Evolutionary conservation across 2,888 invertebrate genomes (phyloP).

Genomic region (Tetragnatha montana): DNA sequence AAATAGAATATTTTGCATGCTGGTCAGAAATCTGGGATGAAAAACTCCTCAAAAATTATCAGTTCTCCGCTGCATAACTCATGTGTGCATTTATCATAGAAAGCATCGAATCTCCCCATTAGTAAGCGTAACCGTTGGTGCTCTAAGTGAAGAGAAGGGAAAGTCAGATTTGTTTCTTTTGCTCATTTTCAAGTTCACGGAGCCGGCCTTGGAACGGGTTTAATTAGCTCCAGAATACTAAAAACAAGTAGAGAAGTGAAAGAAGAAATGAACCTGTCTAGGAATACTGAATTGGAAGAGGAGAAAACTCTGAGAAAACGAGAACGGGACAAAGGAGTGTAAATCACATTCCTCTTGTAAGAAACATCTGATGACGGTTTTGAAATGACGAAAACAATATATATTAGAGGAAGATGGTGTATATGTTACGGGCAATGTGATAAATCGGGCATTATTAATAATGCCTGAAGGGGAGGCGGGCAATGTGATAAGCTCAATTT

Average conservation of each 20-base stretch:
- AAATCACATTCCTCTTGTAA: too few relatives aligned
- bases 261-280: not conserved
- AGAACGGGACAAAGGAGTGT: too few relatives aligned
- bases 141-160: not conserved
- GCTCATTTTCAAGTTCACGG: not conserved
- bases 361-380: too few relatives aligned
- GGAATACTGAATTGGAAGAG: too few relatives aligned
- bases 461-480: too few relatives aligned
- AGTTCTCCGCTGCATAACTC: not conserved
- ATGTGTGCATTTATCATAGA: not conserved
- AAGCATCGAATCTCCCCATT: not conserved
- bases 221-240: not conserved
- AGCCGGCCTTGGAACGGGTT: not conserved
- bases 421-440: too few relatives aligned
- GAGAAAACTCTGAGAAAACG: too few relatives aligned
- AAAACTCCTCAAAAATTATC: not conserved
- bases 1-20: not conserved
- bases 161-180: not conserved
- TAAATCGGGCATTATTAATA: too few relatives aligned
- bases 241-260: not conserved
- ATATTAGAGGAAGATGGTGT: too few relatives aligned
- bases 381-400: too few relatives aligned
- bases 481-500: too few relatives aligned
- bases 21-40: not conserved
- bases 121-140: not conserved